phyloP scores from a whole-genome alignment of 37 sponge, comb jelly and placozoan genomes.

The Diacarnus erythraeanus region DNA sequence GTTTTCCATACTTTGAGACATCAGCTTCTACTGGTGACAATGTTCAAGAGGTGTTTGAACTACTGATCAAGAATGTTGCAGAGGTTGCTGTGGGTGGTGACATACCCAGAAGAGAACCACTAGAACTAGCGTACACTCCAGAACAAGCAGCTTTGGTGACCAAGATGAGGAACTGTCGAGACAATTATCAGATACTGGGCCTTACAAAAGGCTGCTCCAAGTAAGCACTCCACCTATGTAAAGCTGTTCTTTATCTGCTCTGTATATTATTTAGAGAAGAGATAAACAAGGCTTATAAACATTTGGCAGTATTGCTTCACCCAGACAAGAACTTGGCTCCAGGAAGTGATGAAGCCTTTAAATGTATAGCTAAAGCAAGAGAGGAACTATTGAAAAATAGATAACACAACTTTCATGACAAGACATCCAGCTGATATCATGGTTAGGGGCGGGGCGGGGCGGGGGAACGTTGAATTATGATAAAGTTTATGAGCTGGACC shows the following conservation, averaged over 20 bases:
- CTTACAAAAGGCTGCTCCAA: conserved; percentile 41
- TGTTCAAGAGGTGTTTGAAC: conserved; percentile 73
- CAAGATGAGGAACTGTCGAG: conserved; percentile 45
- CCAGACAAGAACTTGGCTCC: conserved; percentile 93
- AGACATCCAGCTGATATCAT: too few relatives aligned
- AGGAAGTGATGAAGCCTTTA: conserved; percentile 96
- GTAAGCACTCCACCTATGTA: conserved; percentile 17
- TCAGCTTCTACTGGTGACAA: conserved; percentile 79
- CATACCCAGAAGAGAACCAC: not conserved
- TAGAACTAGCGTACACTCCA: conserved; percentile 58
- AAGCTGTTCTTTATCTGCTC: not conserved
- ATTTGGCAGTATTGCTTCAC: conserved; percentile 85
- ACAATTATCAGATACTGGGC: conserved; percentile 74
- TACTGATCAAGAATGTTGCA: conserved; percentile 26
- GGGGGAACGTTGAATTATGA: too few relatives aligned
- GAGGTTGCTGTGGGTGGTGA: conserved; percentile 16
- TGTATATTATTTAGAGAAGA: conserved; percentile 70
- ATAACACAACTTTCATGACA: conserved; percentile 1
- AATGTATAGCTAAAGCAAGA: conserved; percentile 67
- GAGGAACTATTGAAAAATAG: conserved; percentile 54
- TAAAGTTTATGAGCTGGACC: not conserved
- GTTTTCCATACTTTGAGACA: conserved; percentile 88
- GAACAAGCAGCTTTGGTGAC: conserved; percentile 76
- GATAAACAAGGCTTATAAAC: conserved; percentile 77
- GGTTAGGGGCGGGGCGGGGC: too few relatives aligned